Evolutionary conservation across 2,797 vertebrate species (phyloP), one percentile per base, ranked within the genome.

Genomic region (Cuculus canorus): DNA sequence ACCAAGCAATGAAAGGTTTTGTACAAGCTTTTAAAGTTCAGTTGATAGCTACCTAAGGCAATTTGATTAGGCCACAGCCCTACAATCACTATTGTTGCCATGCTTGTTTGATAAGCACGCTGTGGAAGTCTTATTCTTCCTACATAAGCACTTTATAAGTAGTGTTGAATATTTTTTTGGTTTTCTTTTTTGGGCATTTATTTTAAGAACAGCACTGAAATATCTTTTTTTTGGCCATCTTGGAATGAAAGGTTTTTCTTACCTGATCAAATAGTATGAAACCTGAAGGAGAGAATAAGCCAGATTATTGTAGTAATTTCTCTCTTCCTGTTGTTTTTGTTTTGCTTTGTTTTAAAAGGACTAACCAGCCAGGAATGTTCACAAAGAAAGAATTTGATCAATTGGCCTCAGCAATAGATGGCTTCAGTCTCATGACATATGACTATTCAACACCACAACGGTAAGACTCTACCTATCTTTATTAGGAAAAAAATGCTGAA

Each of bases 381-480:
- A 99, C 98, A 8, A 98, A 97, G 88, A 98, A 98, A 85, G 99
- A 99, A 91, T 99, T 99, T 95, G 98, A 99, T 92, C 98, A 98
- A 90, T 92, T 99, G 97, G 99, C 98, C 13, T 98, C 98, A 0
- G 90, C 97, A 5, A 96, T 99, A 37, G 99, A 99, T 25, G 98
- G 98, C 83, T 99, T 99, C 98, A 99, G 99, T 95, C 98, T 99
- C 86, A 99, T 99, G 99, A 99, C 99, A 0, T 99, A 99, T 0
- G 99, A 99, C 97, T 99, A 98, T 96, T 99, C 99, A 43, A 97
- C 97, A 2, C 98, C 98, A 4, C 97, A 97, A 48, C 94, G 98
- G 98, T 98, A 97, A 98, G 97, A 6, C 9, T 91, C 33, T 27
- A 27, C 18, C 37, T 78, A 54, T 24, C 47, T 48, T 48, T 48